Base-by-base conservation (phyloP, 2,113 vertebrate genomes). In the Cyprinodon variegatus region DNA sequence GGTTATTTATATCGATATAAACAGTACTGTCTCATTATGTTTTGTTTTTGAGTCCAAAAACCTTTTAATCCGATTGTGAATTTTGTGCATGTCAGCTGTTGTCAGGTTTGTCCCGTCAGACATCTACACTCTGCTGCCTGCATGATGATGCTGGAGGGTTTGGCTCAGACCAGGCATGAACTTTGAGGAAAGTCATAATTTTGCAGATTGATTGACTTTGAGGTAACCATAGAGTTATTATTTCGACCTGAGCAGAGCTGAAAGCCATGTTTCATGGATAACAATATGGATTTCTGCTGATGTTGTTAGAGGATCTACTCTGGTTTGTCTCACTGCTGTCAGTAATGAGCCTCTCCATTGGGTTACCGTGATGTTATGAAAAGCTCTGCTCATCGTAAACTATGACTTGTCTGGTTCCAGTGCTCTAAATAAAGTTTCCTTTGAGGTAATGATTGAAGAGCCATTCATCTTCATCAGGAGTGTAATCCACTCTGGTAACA, bases 241-340 rank as follows among this genome's bases (percentile, higher is more conserved):
- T 61, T 50, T 65, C 40, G 22, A 22, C 46, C 22, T 39, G 63
- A 61, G 37, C 29, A 59, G 61, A 41, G 40, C 10, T 68, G 46
- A 11, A 61, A 43, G 39, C 59, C 39, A 48, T 71, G 29, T 74
- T 43, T 13, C 41, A 7, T 38, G 38, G 22, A 74, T 39, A 63
- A 60, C 22, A 60, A 90, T 90, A 69, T 61, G 70, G n/a, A 63
- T 63, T 86, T 90, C 77, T 11, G 50, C 60, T 41, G 46, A 59
- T 40, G 71, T 71, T 3, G 65, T 75, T 66, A 14, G 9, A 37
- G 40, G 57, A 10, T 3, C n/a, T 70, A 17, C 4, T 88, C 91
- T 91, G 90, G 65, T 83, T 91, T 85, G 61, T 68, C 64, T 70
- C 14, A 36, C 66, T 71, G 65, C 72, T 80, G 82, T 81, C 85